These are phyloP conservation scores for Prosapia bicincta DNA, from an alignment of 2,888 invertebrate species.

Conservation along the genomic window DNA sequence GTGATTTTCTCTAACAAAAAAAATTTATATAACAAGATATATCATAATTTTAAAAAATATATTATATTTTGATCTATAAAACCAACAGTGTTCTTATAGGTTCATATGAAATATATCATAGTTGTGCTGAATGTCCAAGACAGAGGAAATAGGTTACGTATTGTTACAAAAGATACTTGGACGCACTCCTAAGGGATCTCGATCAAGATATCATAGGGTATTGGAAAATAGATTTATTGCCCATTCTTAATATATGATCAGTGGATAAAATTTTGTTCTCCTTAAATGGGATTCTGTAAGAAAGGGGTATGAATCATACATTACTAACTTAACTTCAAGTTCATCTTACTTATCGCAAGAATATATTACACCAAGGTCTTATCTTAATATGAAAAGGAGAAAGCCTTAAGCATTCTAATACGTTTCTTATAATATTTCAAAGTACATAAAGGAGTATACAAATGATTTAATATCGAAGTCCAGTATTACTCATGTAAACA, in stretches of 20 bases:
- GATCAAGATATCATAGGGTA: constrained; percentile 7
- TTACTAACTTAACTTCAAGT: not conserved
- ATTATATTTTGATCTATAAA: not conserved
- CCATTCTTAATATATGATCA: not conserved
- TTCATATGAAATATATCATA: not conserved
- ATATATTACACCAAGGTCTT: not conserved
- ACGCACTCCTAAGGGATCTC: not conserved
- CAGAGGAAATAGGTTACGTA: not conserved
- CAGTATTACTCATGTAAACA: too few species aligned
- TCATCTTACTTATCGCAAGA: not conserved
- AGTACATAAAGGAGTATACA: too few species aligned
- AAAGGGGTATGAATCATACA: not conserved
- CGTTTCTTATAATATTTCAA: too few species aligned
- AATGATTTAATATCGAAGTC: too few species aligned
- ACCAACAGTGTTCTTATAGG: not conserved
- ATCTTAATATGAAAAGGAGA: not conserved
- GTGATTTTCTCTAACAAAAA: too few species aligned
- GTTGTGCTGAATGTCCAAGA: not conserved
- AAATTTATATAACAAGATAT: too few species aligned
- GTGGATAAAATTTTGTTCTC: not conserved
- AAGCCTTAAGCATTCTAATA: not conserved
- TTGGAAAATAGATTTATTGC: constrained; percentile 25
- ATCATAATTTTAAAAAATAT: too few species aligned
- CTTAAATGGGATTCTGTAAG: not conserved
- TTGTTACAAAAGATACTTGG: not conserved